Base-by-base conservation (phyloP, 2,113 vertebrate species). In the Oreochromis tanganicae region DNA sequence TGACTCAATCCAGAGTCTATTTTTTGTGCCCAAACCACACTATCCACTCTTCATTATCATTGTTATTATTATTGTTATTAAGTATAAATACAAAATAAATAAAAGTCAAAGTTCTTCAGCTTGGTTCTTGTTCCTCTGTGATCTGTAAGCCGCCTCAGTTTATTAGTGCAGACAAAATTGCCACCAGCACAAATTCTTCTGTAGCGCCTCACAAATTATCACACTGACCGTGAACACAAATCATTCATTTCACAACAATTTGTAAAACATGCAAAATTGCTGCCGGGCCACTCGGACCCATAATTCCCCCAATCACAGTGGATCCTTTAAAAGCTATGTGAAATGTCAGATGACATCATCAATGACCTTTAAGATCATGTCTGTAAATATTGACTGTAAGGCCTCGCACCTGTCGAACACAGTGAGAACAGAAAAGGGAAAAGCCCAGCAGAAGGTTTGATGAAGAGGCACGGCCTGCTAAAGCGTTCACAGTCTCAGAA, bases 181-280 rank as follows among this genome's bases (percentile, higher is more conserved):
- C 48, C 52, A 78, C 46, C 71, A 83, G n/a, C 84, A 43, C 75
- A 43, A 36, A 48, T 85, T 87, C 71, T 86, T 73, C 43, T 85
- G 54, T 56, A 21, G 52, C 90, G 21, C 87, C 85, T 89, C 90
- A 88, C 81, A 89, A 89, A 90, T 92, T 88, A 89, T 81, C 87
- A 52, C 87, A 6, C 83, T 6, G 73, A 73, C 90, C 73, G 84
- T 32, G 85, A 84, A 61, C 24, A 85, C 19, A 21, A 86, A 61
- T 86, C 56, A 85, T 81, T 89, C 7, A 88, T 52, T 17, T 82
- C 41, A 14, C 61, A 75, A 85, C 50, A 36, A 46, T 87, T 85
- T 63, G 27, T 21, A 81, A 81, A 89, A 85, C 6, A n/a, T 27
- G 82, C 29, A 73, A 59, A 41, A 68, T 66, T n/a, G 48, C 38